phyloP scores from a whole-genome alignment of 2,888 invertebrate genomes.

The Lepidochrysops patricia region DNA sequence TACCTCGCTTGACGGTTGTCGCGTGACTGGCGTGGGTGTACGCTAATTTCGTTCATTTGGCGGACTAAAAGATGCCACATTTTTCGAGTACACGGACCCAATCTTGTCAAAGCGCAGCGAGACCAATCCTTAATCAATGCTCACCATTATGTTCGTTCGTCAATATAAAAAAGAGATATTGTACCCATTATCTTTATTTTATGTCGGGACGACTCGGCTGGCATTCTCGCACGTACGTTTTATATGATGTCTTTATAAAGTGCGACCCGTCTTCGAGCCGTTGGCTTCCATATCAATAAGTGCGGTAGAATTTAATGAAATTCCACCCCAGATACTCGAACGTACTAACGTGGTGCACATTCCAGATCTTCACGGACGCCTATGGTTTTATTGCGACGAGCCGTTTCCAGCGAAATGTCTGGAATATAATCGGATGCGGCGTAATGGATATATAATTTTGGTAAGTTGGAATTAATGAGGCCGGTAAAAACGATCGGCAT shows the following conservation, averaged over 20 bases:
- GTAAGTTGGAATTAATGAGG: background rate
- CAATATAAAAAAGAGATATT: constrained; percentile 8
- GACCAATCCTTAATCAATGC: too few species aligned
- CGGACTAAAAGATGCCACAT: too few species aligned
- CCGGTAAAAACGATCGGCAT: background rate
- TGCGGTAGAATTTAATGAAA: constrained; percentile 37
- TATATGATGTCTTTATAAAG: constrained; percentile 71
- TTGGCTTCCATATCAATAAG: constrained; percentile 68
- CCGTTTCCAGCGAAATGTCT: background rate
- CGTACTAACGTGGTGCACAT: constrained; percentile 26
- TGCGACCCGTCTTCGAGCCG: constrained; percentile 51
- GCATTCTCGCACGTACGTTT: constrained; percentile 64
- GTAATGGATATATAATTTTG: background rate
- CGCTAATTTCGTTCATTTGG: too few species aligned
- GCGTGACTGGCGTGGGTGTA: too few species aligned
- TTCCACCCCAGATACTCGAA: constrained; percentile 29
- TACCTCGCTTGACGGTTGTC: too few species aligned
- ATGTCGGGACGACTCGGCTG: constrained; percentile 19
- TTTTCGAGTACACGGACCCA: too few species aligned
- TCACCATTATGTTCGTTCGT: too few species aligned
- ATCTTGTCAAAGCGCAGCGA: too few species aligned
- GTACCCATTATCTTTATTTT: constrained; percentile 3
- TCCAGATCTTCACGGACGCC: constrained; percentile 23
- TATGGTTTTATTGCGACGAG: constrained; percentile 19
- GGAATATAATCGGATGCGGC: background rate